Percentiles rank a stretch among this genome's conserved stretches.
These are phyloP conservation scores for Triplophysa rosa DNA, from an alignment of 2,113 vertebrate genomes.

Conservation along the genomic window DNA sequence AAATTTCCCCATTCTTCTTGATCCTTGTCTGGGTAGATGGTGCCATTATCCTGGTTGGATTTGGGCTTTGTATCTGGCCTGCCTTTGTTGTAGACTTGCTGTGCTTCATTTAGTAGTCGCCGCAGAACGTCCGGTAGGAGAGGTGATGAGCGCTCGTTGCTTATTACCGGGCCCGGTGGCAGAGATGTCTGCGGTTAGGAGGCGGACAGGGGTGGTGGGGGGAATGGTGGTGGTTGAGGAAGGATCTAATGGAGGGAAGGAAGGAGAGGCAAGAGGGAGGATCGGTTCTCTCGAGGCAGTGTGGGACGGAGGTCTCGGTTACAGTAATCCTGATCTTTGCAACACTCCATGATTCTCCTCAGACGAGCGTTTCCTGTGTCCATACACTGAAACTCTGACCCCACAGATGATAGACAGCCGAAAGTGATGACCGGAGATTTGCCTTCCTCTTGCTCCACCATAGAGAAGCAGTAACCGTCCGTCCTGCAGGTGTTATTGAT, in stretches of 20 bases:
- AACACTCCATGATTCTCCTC: conserved; percentile 88
- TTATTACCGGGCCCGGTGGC: conserved; percentile 85
- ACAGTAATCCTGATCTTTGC: conserved; percentile 90
- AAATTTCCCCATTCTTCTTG: conserved; percentile 90
- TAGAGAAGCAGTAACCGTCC: conserved; percentile 95
- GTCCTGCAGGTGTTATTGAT: conserved; percentile 96
- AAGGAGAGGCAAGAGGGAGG: conserved; percentile 74
- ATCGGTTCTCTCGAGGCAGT: conserved; percentile 82
- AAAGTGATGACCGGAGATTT: conserved; percentile 82
- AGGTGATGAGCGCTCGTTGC: conserved; percentile 80
- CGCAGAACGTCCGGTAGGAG: conserved; percentile 91
- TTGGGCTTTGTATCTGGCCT: conserved; percentile 76
- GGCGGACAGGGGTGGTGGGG: conserved; percentile 90
- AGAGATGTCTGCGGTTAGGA: conserved; percentile 84
- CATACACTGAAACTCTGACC: conserved; percentile 96
- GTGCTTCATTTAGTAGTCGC: conserved; percentile 95
- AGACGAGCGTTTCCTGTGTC: conserved; percentile 84
- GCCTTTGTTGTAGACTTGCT: conserved; percentile 77
- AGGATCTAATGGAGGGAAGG: conserved; percentile 94
- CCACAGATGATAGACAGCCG: conserved; percentile 87
- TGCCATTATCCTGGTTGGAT: conserved; percentile 77
- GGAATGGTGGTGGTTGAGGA: conserved; percentile 91
- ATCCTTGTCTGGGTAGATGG: conserved; percentile 81
- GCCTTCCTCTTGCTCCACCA: conserved; percentile 91
- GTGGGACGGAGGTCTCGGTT: conserved; percentile 90